Conservation (phyloP, 2,113 vertebrate species). For the Melanostigma gelatinosum region DNA sequence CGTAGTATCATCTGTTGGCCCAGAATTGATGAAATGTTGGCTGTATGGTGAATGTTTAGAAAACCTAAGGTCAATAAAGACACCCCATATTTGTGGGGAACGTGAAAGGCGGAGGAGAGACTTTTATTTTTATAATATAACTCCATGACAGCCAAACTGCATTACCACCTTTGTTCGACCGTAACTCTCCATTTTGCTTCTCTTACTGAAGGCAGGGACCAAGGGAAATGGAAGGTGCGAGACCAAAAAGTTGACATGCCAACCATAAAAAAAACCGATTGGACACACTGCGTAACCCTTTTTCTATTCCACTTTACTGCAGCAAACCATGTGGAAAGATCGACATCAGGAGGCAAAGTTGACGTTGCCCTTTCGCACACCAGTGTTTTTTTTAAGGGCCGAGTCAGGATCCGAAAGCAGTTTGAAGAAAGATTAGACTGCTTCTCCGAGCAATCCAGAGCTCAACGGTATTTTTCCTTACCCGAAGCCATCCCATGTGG, state of each 20-base stretch:
- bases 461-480: slow-evolving; percentile 11
- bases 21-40: background rate
- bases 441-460: slow-evolving; percentile 25
- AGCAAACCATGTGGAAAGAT: slow-evolving; percentile 31
- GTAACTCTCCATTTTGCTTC: background rate
- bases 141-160: slow-evolving; percentile 14
- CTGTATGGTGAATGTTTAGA: background rate
- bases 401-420: slow-evolving; percentile 11
- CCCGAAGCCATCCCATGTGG: slow-evolving; percentile 20
- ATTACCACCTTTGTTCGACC: slow-evolving; percentile 8
- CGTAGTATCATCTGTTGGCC: background rate
- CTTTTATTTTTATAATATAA: background rate
- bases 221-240: slow-evolving; percentile 26
- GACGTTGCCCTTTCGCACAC: slow-evolving; percentile 5
- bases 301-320: slow-evolving; percentile 22
- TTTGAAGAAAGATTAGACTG: slow-evolving; percentile 31
- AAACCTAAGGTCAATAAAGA: slow-evolving; percentile 1
- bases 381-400: slow-evolving; percentile 32
- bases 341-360: slow-evolving; percentile 21
- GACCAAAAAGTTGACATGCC: slow-evolving; percentile 4
- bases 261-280: background rate
- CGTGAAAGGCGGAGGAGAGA: background rate
- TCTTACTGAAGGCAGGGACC: background rate
- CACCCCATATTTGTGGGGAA: slow-evolving; percentile 2
- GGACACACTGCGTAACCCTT: background rate